phyloP scores from a whole-genome alignment of 1,140 invertebrate species.

The Brachionus koreanus region DNA sequence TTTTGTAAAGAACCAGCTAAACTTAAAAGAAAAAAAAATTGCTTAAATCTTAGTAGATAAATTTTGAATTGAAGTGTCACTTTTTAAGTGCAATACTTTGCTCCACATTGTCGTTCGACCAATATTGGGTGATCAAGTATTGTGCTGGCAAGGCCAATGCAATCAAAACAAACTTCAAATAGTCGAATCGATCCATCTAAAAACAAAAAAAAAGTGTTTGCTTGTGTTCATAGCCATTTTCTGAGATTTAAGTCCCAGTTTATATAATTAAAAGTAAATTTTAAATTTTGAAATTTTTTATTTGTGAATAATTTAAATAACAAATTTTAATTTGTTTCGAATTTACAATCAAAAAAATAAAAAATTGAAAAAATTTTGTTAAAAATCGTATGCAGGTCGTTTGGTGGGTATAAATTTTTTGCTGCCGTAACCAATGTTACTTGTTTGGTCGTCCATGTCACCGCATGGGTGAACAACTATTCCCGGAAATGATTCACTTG shows the following conservation, averaged over 20 bases:
- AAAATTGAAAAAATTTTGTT: neutral
- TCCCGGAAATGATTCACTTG: neutral
- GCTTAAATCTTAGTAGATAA: neutral
- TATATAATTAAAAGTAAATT: constrained; percentile 11
- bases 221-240: neutral
- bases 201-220: neutral
- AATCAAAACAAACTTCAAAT: constrained; percentile 22
- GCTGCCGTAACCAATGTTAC: neutral
- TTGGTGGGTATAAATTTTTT: constrained; percentile 23
- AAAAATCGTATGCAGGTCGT: constrained; percentile 33
- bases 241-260: constrained; percentile 30
- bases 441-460: neutral
- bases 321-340: neutral
- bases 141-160: constrained; percentile 27
- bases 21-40: neutral
- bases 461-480: constrained; percentile 41
- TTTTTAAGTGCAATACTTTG: constrained; percentile 33
- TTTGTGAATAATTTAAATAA: constrained; percentile 17
- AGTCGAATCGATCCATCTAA: constrained; percentile 21
- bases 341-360: neutral
- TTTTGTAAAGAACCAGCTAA: neutral
- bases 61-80: neutral
- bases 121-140: neutral
- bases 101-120: constrained; percentile 21
- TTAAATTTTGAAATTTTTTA: neutral